phyloP scores from a whole-genome alignment of 2,113 vertebrate genomes.

The Podarcis cretensis region DNA sequence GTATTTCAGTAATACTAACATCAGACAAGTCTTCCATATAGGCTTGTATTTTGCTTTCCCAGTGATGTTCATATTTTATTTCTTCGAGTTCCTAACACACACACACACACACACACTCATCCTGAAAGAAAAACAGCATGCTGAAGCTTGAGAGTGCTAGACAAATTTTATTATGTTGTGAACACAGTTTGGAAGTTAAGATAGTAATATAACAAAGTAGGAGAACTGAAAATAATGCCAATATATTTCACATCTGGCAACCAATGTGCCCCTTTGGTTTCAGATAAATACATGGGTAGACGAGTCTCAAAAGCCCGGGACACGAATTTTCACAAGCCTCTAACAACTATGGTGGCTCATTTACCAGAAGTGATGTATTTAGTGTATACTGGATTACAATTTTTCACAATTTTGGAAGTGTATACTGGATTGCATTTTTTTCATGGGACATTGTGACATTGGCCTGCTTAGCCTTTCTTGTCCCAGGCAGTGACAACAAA shows the following conservation, averaged over 20 bases:
- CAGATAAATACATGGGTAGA: too few species aligned
- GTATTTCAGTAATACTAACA: slow-evolving; percentile 39
- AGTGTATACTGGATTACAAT: too few species aligned
- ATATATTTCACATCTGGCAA: too few species aligned
- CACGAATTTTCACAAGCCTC: too few species aligned
- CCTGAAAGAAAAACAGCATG: slow-evolving; percentile 17
- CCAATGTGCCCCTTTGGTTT: too few species aligned
- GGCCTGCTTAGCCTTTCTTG: background rate
- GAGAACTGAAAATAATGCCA: too few species aligned
- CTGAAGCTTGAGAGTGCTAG: background rate
- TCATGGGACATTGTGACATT: background rate
- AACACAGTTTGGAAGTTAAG: slow-evolving; percentile 17
- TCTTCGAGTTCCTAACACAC: background rate
- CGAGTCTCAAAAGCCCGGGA: too few species aligned
- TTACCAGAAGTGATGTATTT: too few species aligned
- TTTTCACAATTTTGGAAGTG: too few species aligned
- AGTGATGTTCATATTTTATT: slow-evolving; percentile 17
- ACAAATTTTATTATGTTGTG: slow-evolving; percentile 34
- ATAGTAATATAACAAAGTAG: too few species aligned
- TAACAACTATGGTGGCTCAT: too few species aligned
- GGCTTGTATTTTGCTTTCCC: background rate
- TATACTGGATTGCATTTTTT: too few species aligned
- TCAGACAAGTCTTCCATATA: background rate
- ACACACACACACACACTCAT: background rate
- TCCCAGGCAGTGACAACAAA: background rate